Base-by-base conservation (phyloP, 2,113 vertebrate species). In the Crotalus tigris region DNA sequence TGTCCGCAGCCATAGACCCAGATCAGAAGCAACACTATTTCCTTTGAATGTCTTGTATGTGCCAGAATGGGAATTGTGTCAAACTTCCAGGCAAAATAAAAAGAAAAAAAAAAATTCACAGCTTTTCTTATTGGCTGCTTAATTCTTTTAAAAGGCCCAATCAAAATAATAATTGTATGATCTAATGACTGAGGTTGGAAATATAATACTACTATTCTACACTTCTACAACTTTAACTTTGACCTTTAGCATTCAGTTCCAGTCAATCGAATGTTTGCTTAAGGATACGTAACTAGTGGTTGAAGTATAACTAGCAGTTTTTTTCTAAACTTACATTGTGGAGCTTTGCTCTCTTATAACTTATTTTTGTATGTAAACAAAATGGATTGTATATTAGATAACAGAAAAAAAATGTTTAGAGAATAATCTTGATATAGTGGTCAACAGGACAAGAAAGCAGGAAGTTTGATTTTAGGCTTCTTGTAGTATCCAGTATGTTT, bases 191-290 rank as follows among this genome's bases (percentile, higher is more conserved):
- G n/a, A 44, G 44, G 13, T 19, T 87, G n/a, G 44, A 87, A 64
- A 29, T 54, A 39, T 6, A 49, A 33, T 24, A 29, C 24, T 26
- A 8, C 44, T 91, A 9, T 23, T 10, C 10, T 44, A 21, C 1
- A 11, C 55, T 91, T 94, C 89, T 93, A 81, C 89, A 95, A 87
- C 88, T 90, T 96, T 95, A 92, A 87, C 92, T 94, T 91, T 94
- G 96, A 96, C 95, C 97, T 98, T 97, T 97, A 94, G 96, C 93
- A 97, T 96, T 96, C 93, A 92, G 89, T 91, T 95, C 95, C 93
- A 94, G 15, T 85, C 95, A 91, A 39, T 91, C 95, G 96, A 96
- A 97, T 96, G 96, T 96, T 98, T 96, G 90, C 91, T 81, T 91
- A 91, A 89, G 54, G 29, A 55, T 64, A 49, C n/a, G 58, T 95